Evolutionary conservation across 2,113 vertebrate genomes (phyloP).

Genomic region (Eretmochelys imbricata): DNA sequence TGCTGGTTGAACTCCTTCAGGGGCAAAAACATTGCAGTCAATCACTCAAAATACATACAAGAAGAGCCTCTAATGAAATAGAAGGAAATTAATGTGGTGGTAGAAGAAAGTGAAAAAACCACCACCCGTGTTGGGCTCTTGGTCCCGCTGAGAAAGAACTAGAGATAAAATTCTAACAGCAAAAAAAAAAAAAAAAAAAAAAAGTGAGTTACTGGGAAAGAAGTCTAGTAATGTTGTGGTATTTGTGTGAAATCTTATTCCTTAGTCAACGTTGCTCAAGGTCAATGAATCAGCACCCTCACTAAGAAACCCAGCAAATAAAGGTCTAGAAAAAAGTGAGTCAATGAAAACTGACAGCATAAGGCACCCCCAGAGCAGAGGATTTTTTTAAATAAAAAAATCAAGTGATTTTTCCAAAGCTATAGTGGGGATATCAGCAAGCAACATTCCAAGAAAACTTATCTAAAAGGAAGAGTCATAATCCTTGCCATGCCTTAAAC

Average conservation of each 20-base stretch:
- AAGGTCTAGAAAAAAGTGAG: not conserved
- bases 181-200: not conserved
- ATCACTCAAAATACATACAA: not conserved
- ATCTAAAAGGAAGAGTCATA: not conserved
- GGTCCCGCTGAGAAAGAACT: not conserved
- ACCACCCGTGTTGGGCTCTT: not conserved
- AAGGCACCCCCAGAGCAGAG: not conserved
- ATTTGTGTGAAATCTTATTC: not conserved
- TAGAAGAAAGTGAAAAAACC: not conserved
- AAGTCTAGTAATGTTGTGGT: not conserved
- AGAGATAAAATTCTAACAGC: not conserved
- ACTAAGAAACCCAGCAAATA: not conserved
- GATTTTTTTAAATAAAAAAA: not conserved
- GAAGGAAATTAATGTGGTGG: not conserved
- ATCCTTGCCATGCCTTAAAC: not conserved
- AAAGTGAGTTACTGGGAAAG: not conserved
- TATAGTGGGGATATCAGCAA: not conserved
- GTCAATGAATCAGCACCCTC: not conserved
- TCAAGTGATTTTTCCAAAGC: not conserved
- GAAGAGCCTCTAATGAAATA: not conserved
- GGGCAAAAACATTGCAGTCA: not conserved
- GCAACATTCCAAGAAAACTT: not conserved
- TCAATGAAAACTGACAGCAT: not conserved
- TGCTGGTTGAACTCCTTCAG: not conserved
- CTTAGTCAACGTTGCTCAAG: not conserved